Conservation (phyloP, 2,797 vertebrate genomes). For the Taeniopygia guttata region DNA sequence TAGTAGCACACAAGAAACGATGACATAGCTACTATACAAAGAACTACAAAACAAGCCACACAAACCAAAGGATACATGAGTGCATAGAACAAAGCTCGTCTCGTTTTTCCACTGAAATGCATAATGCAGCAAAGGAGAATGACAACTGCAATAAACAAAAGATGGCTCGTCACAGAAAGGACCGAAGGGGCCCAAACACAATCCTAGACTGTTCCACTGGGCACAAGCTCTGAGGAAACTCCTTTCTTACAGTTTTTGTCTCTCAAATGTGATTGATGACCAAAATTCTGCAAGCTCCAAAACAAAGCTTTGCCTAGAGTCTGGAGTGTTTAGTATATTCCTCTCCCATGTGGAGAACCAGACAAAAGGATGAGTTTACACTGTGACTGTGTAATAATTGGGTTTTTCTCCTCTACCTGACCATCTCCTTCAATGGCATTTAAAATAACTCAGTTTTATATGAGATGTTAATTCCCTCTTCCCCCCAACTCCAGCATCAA, state of each 20-base stretch:
- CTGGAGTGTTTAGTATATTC: not conserved
- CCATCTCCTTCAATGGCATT: not conserved
- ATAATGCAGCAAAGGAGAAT: conserved; percentile 87
- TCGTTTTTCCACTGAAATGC: conserved; percentile 80
- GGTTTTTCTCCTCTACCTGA: not conserved
- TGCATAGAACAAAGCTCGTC: conserved; percentile 76
- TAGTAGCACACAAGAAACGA: not conserved
- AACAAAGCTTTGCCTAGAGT: not conserved
- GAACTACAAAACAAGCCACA: not conserved
- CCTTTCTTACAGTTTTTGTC: not conserved
- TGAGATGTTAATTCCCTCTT: not conserved
- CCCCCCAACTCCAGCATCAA: not conserved
- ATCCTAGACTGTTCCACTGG: not conserved
- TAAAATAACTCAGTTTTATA: not conserved
- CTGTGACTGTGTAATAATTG: not conserved
- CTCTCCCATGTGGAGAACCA: not conserved
- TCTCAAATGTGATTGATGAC: not conserved
- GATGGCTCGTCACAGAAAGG: not conserved
- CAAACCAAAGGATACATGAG: conserved; percentile 86
- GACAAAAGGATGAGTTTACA: not conserved
- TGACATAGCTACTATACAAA: not conserved
- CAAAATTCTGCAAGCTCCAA: not conserved
- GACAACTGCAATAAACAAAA: conserved; percentile 78
- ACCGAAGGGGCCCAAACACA: not conserved
- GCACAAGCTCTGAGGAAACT: not conserved